Conservation (phyloP, 2,888 invertebrate genomes). For the Meghimatium bilineatum region DNA sequence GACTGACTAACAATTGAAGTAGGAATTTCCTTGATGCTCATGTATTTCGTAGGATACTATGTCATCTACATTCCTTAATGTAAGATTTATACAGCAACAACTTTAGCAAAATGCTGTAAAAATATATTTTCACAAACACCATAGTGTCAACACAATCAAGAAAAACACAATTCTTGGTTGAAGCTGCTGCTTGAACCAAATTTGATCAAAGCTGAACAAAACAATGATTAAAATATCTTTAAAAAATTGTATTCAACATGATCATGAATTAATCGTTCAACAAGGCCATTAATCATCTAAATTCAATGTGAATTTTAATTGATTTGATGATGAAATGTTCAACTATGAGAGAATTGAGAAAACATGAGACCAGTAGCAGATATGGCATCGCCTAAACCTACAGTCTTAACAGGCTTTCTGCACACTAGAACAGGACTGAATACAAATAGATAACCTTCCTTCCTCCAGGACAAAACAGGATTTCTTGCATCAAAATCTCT, state of each 20-base stretch:
- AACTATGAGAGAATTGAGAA: slow-evolving; percentile 66
- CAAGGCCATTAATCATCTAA: neutral
- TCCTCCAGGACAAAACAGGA: slow-evolving; percentile 77
- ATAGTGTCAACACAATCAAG: neutral
- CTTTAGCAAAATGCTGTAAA: neutral
- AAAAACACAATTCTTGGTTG: neutral
- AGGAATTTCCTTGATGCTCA: too few species aligned
- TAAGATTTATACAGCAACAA: too few species aligned
- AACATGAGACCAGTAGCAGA: slow-evolving; percentile 78
- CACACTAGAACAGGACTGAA: slow-evolving; percentile 79
- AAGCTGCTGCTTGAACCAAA: neutral
- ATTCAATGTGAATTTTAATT: neutral
- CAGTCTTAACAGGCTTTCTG: slow-evolving; percentile 77
- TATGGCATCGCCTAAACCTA: slow-evolving; percentile 79
- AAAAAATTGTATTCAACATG: neutral
- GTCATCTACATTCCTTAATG: too few species aligned
- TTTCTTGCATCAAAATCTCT: slow-evolving; percentile 65
- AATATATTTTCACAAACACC: neutral
- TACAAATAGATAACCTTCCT: slow-evolving; percentile 76
- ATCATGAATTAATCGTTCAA: neutral
- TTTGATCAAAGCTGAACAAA: neutral
- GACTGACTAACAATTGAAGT: too few species aligned
- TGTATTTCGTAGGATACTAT: too few species aligned
- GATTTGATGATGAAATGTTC: neutral
- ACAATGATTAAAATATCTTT: neutral